Base-by-base conservation (phyloP, 2,113 vertebrate species). In the Pseudois nayaur region DNA sequence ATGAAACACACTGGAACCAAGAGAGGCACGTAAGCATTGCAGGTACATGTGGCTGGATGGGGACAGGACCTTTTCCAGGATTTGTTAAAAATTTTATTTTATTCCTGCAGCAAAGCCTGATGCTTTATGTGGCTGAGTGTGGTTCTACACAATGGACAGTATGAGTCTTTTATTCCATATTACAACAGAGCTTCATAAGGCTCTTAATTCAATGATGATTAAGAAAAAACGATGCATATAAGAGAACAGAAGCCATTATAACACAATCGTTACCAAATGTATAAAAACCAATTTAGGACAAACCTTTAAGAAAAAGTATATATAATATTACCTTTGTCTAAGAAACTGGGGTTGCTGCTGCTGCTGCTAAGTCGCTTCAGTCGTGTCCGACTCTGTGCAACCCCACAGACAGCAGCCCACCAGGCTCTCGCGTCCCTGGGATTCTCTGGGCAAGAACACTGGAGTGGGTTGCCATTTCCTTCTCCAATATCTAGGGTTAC, bases 1-100 rank as follows among this genome's bases (percentile, higher is more conserved):
- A 97, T 57, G 93, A 98, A 94, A 97, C 0, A 40, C 36, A 48
- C 17, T 93, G 96, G 95, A 89, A 88, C 60, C 89, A 96, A 97
- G 91, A 97, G 17, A 81, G 48, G 89, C 87, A 91, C 60, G 87
- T 74, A 96, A 92, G 94, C 82, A 95, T 36, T 0, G 1, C 50
- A 88, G 50, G 45, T 25, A 78, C 19, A 16, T 60, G 76, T 4
- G 8, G 36, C 16, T 33, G 36, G 29, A 52, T 48, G 43, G n/a
- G 31, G 50, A 36, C 12, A 81, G 91, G 91, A 40, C 8, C 19
- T 95, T 89, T 76, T 21, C 6, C 25, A 82, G 43, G 25, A 74
- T 36, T 64, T 76, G 54, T 92, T 79, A 17, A 48, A 36, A 91
- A 82, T 52, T 67, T 19, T 87, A 62, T 82, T 89, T 86, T 93